Percentiles rank a stretch among this genome's conserved stretches.
Evolutionary conservation across 2,113 vertebrate genomes (phyloP).

Genomic region (Psittacara wagleri): DNA sequence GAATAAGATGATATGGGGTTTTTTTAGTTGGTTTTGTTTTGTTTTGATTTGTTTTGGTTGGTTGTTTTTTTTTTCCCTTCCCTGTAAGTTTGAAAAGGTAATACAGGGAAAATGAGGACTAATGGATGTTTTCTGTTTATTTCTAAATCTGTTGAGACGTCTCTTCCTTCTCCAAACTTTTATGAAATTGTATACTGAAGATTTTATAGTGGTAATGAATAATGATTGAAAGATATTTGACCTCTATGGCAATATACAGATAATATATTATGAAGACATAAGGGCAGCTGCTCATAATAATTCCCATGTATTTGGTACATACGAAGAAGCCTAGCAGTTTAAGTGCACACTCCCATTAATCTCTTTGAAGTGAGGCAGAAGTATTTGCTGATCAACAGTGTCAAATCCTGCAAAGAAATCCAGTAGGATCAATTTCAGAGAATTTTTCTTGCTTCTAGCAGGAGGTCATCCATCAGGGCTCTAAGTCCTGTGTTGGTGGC

Average conservation of each 20-base stretch:
- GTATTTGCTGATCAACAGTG: conserved; percentile 43
- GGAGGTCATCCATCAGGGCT: neutral
- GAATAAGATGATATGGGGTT: neutral
- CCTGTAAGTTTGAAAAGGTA: neutral
- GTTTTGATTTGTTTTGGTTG: neutral
- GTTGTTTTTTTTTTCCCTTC: neutral
- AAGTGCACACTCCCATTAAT: neutral
- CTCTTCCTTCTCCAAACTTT: neutral
- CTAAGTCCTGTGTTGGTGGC: neutral
- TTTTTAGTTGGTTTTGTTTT: neutral
- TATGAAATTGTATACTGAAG: neutral
- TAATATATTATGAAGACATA: neutral
- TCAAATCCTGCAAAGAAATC: conserved; percentile 34
- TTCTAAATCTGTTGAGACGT: neutral
- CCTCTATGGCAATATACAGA: neutral
- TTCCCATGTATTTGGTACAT: neutral
- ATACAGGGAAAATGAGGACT: neutral
- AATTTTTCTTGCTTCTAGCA: conserved; percentile 21
- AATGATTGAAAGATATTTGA: neutral
- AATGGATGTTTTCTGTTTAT: neutral
- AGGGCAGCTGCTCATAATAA: neutral
- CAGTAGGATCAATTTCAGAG: conserved; percentile 25
- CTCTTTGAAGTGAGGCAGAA: conserved; percentile 17
- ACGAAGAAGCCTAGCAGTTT: neutral
- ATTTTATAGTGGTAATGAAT: neutral